Evolutionary conservation across 2,797 vertebrate genomes (phyloP), one percentile per base, ranked within the genome.

Genomic region (Bradypodion pumilum): DNA sequence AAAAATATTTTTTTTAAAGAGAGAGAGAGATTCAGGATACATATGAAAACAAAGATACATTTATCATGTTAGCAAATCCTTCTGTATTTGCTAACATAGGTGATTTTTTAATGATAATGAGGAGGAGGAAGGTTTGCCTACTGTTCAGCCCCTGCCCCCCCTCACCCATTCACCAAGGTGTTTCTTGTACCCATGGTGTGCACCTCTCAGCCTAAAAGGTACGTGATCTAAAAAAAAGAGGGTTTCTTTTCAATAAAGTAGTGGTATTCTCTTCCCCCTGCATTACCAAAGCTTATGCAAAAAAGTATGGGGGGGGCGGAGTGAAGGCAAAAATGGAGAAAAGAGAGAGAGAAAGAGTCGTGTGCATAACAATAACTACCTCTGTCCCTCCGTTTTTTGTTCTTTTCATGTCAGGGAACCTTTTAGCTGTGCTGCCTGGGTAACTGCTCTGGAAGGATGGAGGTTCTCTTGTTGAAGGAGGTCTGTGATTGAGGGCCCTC

Each of bases 321-420:
- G 94, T 92, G 90, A 94, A 89, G 88, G 88, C 81, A 89, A 86
- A 85, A 85, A 27, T 89, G 87, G 94, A 88, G 94, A 56, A 9
- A 49, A 59, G 19, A 63, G 25, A 60, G n/a, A 19, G 27, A 52
- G 29, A 65, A 87, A 94, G 90, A 92, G 83, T 91, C 95, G 96
- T 97, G 96, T 97, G 97, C 97, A 98, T 98, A 96, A 98, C 98
- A 99, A 98, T 98, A 97, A 97, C 97, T 97, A 98, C 98, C 98
- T 99, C 98, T 98, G 97, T 98, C 97, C 96, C 96, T 95, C 86
- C 95, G 96, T 96, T 97, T 97, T n/a, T 97, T 97, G 97, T 97
- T 97, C 97, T 96, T 96, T 97, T 98, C 95, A 96, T 97, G 97
- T 97, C 95, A 95, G 95, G 95, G 96, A 95, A 96, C 94, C 96